Conservation (phyloP, 2,797 vertebrate genomes). For the Cuculus canorus region DNA sequence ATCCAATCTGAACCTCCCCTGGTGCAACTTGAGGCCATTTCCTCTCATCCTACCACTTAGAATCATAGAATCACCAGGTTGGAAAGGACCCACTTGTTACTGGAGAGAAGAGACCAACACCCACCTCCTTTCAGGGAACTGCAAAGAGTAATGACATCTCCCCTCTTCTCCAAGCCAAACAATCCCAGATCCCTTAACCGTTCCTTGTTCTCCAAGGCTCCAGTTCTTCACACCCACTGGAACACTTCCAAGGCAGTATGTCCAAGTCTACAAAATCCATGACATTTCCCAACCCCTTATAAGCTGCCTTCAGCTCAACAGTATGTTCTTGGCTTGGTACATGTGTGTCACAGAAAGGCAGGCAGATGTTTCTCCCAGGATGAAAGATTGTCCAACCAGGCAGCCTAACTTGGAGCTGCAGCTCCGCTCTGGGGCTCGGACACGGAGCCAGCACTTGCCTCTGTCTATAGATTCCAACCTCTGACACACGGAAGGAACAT, state of each 20-base stretch:
- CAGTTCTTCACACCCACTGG: not conserved
- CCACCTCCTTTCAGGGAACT: too few species aligned
- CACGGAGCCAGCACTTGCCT: too few species aligned
- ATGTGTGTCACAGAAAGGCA: accelerated
- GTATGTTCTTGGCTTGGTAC: not conserved
- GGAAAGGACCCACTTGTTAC: too few species aligned
- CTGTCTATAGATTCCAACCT: not conserved
- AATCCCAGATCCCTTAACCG: too few species aligned
- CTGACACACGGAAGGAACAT: accelerated
- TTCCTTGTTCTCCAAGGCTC: too few species aligned
- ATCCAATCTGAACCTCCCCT: too few species aligned
- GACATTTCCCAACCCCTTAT: not conserved
- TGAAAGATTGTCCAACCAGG: accelerated
- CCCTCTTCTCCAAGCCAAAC: too few species aligned
- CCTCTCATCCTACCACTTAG: too few species aligned
- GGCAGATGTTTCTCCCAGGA: not conserved
- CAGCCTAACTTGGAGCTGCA: not conserved
- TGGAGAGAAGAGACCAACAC: too few species aligned
- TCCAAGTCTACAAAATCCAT: not conserved
- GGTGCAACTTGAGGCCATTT: too few species aligned
- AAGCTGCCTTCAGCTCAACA: not conserved
- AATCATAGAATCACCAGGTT: too few species aligned
- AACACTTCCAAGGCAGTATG: accelerated
- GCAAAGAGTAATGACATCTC: too few species aligned
- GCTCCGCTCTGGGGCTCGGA: not conserved